These are phyloP conservation scores for Choloepus hoffmanni DNA, from an alignment of 2,113 vertebrate genomes.

Conservation along the genomic window DNA sequence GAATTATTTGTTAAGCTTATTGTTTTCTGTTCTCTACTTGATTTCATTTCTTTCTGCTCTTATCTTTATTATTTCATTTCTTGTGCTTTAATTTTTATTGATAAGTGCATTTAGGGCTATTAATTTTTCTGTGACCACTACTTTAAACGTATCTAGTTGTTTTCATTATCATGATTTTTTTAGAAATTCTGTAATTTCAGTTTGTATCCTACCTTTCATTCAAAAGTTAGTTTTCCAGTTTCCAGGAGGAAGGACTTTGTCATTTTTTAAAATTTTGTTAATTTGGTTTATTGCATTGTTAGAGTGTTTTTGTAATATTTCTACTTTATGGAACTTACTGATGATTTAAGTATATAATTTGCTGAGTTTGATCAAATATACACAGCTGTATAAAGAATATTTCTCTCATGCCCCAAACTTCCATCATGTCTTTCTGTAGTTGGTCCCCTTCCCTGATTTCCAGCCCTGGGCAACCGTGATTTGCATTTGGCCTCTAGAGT, in stretches of 20 bases:
- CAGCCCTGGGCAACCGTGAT: not conserved
- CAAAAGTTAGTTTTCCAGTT: no score
- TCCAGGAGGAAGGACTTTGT: no score
- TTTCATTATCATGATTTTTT: no score
- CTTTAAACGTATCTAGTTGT: no score
- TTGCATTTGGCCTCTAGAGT: not conserved
- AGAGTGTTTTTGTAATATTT: no score
- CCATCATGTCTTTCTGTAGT: not conserved
- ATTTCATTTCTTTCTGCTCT: not conserved
- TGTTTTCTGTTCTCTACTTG: not conserved
- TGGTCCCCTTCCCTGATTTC: not conserved
- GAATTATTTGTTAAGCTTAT: not conserved
- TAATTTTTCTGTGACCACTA: no score
- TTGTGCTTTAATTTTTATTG: not conserved
- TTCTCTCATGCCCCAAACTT: not conserved
- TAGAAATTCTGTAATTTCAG: no score
- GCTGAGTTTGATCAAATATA: not conserved
- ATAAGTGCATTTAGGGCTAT: no score
- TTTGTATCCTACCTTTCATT: no score
- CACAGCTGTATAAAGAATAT: not conserved
- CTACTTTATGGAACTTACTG: not conserved
- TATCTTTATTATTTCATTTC: not conserved
- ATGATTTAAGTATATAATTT: not conserved
- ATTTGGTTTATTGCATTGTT: no score
- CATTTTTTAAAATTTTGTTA: no score